A percentile compares a stretch with the other conserved stretches of the same genome.
Conservation (phyloP, 2,888 invertebrate species). For the Doris montereyensis region DNA sequence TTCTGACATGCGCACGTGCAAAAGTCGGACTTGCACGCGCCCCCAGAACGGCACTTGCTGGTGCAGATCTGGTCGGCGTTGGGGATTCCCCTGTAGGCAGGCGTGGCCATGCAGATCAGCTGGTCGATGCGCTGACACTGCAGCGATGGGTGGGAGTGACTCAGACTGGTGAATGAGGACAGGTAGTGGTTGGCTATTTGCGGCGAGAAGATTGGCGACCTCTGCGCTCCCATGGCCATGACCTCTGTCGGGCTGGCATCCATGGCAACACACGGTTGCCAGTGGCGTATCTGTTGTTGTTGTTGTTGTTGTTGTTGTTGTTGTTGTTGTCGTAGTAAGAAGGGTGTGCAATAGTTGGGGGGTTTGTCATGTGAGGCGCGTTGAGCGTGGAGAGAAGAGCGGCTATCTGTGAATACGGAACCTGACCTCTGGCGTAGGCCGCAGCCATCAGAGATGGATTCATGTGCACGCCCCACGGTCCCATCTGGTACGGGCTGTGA, state of each 20-base stretch:
- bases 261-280: background rate
- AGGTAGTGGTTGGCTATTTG: constrained; percentile 11
- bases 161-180: background rate
- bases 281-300: background rate
- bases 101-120: constrained; percentile 6
- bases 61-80: constrained; percentile 18
- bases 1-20: constrained; percentile 20
- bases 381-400: no score
- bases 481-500: no score
- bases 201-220: background rate
- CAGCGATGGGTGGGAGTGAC: background rate
- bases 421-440: no score
- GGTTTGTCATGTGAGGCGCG: no score
- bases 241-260: background rate
- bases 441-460: no score
- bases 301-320: background rate
- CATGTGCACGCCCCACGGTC: no score
- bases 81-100: constrained; percentile 2
- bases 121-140: background rate
- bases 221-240: background rate
- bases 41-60: background rate
- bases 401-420: no score
- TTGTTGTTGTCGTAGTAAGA: background rate
- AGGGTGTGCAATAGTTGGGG: no score
- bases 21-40: background rate